A percentile compares a stretch with the other conserved stretches of the same genome.
phyloP scores from a whole-genome alignment of 2,113 vertebrate species.

The Hypocryptadius cinnamomeus region DNA sequence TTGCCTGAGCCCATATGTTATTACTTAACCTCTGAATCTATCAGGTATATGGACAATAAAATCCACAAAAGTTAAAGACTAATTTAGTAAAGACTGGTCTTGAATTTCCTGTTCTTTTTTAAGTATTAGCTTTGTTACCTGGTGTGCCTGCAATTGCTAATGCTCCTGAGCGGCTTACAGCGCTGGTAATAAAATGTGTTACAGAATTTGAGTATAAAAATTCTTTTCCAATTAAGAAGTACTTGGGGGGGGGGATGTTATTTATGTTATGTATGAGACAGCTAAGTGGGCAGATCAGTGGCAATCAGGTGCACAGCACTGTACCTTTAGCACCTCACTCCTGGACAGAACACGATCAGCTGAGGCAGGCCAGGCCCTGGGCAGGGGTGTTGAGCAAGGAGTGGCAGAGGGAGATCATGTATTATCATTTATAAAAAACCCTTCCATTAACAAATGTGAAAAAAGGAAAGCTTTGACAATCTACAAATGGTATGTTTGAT shows the following conservation, averaged over 20 bases:
- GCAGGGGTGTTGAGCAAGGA: rapidly evolving
- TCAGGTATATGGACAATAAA: conserved; percentile 56
- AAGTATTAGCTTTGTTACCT: background rate
- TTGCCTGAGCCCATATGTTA: conserved; percentile 31
- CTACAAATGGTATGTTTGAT: background rate
- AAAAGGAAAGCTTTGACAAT: background rate
- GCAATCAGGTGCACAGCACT: background rate
- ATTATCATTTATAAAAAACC: background rate
- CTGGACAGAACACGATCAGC: background rate
- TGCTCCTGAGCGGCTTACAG: background rate
- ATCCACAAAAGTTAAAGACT: conserved; percentile 33
- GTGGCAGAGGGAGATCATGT: background rate
- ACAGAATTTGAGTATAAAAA: background rate
- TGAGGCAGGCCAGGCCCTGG: background rate
- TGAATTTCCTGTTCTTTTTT: conserved; percentile 16
- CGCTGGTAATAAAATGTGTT: background rate
- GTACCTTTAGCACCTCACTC: background rate
- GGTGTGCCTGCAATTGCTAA: background rate
- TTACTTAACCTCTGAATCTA: conserved; percentile 50
- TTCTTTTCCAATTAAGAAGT: background rate
- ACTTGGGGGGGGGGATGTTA: background rate
- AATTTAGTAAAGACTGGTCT: conserved; percentile 31
- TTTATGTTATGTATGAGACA: background rate
- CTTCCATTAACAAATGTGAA: background rate
- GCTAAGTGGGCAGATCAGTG: background rate